These are phyloP conservation scores for Nemapogon koenigi DNA, from an alignment of 2,888 invertebrate species.

Conservation along the genomic window DNA sequence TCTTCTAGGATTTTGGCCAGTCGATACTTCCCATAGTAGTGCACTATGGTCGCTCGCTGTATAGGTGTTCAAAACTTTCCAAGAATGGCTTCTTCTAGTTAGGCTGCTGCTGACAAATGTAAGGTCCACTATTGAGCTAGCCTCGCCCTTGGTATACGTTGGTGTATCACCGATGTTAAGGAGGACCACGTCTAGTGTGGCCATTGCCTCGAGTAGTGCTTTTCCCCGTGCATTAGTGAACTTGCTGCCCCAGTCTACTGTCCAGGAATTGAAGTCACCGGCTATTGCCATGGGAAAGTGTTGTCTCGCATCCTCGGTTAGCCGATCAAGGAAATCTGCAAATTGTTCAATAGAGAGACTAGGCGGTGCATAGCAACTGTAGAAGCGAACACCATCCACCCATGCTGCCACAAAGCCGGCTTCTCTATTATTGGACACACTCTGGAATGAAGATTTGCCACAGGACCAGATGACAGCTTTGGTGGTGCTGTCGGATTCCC, in stretches of 20 bases:
- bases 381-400: conserved; percentile 2
- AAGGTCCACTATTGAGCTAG: conserved; percentile 6
- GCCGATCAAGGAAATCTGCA: background rate
- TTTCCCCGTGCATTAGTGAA: conserved; percentile 8
- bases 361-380: conserved; percentile 1
- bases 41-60: background rate
- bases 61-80: conserved; percentile 2
- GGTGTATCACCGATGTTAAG: conserved; percentile 8
- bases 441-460: conserved; percentile 4
- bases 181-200: conserved; percentile 6
- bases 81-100: conserved; percentile 5
- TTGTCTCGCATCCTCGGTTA: conserved; percentile 9
- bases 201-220: conserved; percentile 7
- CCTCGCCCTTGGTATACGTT: conserved; percentile 6
- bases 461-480: conserved; percentile 10
- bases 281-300: conserved; percentile 1
- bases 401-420: conserved; percentile 6
- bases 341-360: conserved; percentile 6
- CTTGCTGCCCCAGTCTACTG: conserved; percentile 9
- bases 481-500: conserved; percentile 1
- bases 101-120: conserved; percentile 8
- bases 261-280: conserved; percentile 6
- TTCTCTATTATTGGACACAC: conserved; percentile 4
- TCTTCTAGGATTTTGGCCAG: background rate
- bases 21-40: background rate